Conservation (phyloP, 1,140 invertebrate species). For the Phthorimaea operculella region DNA sequence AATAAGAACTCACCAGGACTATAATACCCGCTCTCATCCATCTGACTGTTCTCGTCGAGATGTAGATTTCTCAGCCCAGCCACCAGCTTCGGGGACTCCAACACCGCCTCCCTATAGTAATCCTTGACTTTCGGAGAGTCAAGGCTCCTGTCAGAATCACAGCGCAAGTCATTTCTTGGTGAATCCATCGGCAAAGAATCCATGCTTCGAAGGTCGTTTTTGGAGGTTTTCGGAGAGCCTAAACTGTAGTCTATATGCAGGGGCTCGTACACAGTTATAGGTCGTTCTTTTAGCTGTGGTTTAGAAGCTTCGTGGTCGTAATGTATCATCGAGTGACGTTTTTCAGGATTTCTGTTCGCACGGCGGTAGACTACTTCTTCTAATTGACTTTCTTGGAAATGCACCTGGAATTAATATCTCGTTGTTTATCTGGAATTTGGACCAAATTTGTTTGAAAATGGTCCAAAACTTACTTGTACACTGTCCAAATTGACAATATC, state of each 20-base stretch:
- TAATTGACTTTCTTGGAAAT: constrained; percentile 54
- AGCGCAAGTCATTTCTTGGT: constrained; percentile 55
- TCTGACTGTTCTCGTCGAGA: constrained; percentile 53
- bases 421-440: not conserved
- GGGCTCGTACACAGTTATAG: constrained; percentile 53
- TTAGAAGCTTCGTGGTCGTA: constrained; percentile 56
- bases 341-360: constrained; percentile 44
- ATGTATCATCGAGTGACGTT: constrained; percentile 62
- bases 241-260: constrained; percentile 32
- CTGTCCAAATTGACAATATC: too few relatives aligned
- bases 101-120: constrained; percentile 53
- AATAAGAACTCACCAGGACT: constrained; percentile 41
- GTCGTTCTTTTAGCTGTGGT: constrained; percentile 52
- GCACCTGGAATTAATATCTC: constrained; percentile 32
- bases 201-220: constrained; percentile 57
- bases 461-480: too few relatives aligned
- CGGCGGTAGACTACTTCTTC: constrained; percentile 49
- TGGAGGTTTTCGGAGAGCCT: constrained; percentile 55
- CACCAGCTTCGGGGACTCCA: constrained; percentile 50
- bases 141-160: constrained; percentile 57
- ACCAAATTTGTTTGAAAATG: too few relatives aligned
- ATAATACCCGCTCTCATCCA: constrained; percentile 59
- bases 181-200: constrained; percentile 67
- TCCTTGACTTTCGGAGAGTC: constrained; percentile 61
- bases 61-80: constrained; percentile 52